phyloP scores from a whole-genome alignment of 2,113 vertebrate species.

The Calyptommatus sinebrachiatus region DNA sequence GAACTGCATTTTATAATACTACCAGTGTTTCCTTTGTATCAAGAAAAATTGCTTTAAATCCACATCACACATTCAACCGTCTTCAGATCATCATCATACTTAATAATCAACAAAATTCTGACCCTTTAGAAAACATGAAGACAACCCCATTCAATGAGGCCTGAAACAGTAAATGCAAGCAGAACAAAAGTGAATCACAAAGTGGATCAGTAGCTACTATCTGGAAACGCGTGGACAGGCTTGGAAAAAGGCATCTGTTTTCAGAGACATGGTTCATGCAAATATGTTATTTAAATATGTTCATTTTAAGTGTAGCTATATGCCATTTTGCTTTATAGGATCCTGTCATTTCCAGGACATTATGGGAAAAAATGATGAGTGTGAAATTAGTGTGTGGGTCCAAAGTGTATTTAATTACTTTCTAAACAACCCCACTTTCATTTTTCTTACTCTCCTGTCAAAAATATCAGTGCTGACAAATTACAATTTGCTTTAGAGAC shows the following conservation, averaged over 20 bases:
- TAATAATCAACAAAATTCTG: not conserved
- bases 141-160: too few species aligned
- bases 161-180: not conserved
- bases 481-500: slow-evolving; percentile 4
- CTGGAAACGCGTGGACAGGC: not conserved
- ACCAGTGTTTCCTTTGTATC: not conserved
- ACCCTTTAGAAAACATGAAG: too few species aligned
- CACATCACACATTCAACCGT: too few species aligned
- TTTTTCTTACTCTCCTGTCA: not conserved
- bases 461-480: slow-evolving; percentile 9
- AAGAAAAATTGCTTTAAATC: not conserved
- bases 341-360: not conserved
- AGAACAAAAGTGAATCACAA: not conserved
- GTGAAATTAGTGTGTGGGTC: not conserved
- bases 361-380: not conserved
- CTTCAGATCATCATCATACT: not conserved
- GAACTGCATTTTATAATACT: not conserved
- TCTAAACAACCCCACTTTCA: not conserved
- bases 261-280: too few species aligned
- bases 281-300: not conserved
- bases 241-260: not conserved
- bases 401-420: not conserved
- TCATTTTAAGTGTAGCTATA: not conserved
- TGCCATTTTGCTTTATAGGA: not conserved
- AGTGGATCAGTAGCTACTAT: too few species aligned